Evolutionary conservation across 1,140 invertebrate species (phyloP), one percentile per base, ranked within the genome.

Genomic region (Panulirus ornatus): DNA sequence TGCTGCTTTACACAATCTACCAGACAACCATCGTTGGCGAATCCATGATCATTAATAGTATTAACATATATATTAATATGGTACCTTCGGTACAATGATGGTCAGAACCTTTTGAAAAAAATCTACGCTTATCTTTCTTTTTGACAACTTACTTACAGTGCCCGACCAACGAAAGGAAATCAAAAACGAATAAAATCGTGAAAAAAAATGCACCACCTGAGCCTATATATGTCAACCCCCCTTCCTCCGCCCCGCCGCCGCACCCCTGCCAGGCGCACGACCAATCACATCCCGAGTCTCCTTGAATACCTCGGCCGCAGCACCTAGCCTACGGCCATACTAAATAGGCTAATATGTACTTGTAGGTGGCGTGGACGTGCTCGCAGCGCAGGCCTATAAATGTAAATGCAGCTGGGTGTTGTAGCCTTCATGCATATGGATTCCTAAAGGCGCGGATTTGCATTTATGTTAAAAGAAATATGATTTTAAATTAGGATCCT

Each of bases 391-490:
- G 84, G 70, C 84, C 73, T 76, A 87, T 58, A 63, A 58, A 76
- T 54, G 84, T 87, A 78, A 87, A 87, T 87, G 73, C 73, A 87
- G 40, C 14, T 27, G 47, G 36, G 71, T 34, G 73, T 47, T 78
- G 34, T 76, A 47, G n/a, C 42, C 38, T 78, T 87, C 84, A 87
- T 87, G 47, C 84, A 87, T 87, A 87, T 87, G 84, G 47, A 87
- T 58, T 78, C 71, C 38, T 38, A 54, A 54, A 87, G 73, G 75
- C 38, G 38, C 73, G 73, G 84, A 87, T 87, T 87, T 87, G 73
- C 84, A 87, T 87, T 78, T 76, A 78, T 87, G 73, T 78, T 87
- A 87, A 78, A 86, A 86, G 84, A 86, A 86, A 86, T 86, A 76
- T 86, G 84, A 87, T 87, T 78, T 78, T 87, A 78, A 87, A 87